Evolutionary conservation across 2,888 invertebrate species (phyloP).

Genomic region (Dynastes hyllus): DNA sequence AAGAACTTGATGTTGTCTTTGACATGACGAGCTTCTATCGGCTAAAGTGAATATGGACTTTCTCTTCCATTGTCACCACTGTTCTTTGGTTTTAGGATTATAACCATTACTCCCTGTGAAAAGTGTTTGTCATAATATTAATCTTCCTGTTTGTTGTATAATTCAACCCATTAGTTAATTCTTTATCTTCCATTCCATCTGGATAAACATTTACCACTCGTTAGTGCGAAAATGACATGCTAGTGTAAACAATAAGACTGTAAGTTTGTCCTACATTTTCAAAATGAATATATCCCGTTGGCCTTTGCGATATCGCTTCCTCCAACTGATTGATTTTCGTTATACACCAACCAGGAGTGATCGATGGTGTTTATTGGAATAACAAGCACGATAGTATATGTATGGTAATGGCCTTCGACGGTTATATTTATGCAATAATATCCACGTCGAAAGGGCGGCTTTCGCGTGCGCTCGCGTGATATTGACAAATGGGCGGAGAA

Average conservation of each 20-base stretch:
- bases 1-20: no score
- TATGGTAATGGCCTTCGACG: constrained; percentile 37
- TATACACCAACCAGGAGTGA: constrained; percentile 10
- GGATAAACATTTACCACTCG: constrained; percentile 11
- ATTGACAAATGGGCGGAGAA: constrained; percentile 50
- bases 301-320: constrained; percentile 18
- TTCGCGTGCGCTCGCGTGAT: constrained; percentile 43
- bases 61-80: no score
- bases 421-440: constrained; percentile 44
- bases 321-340: constrained; percentile 35
- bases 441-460: constrained; percentile 23
- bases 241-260: background rate
- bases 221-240: constrained; percentile 6
- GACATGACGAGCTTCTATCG: no score
- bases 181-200: background rate
- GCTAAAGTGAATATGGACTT: no score
- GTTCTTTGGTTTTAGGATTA: no score
- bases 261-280: background rate
- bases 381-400: constrained; percentile 33
- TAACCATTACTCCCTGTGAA: no score
- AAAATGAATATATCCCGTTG: background rate
- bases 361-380: constrained; percentile 44
- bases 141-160: no score
- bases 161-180: no score
- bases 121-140: no score